A percentile compares a stretch with the other conserved stretches of the same genome.
Evolutionary conservation across 2,888 invertebrate species (phyloP).

Genomic region (Drosophila tripunctata): DNA sequence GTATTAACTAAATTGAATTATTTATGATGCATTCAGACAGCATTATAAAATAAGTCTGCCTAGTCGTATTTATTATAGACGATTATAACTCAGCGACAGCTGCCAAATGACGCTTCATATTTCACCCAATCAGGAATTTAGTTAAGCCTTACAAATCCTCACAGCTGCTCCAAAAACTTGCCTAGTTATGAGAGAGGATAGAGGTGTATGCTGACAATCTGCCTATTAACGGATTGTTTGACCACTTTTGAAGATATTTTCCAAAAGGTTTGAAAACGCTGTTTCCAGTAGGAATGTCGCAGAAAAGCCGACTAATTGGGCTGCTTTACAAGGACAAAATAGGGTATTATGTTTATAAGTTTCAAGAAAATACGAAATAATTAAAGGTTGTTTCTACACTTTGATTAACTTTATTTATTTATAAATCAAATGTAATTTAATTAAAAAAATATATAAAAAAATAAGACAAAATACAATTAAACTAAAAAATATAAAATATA

Average conservation of each 20-base stretch:
- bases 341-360: background rate
- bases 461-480: too few relatives aligned
- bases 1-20: conserved; percentile 73
- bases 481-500: too few relatives aligned
- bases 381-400: too few relatives aligned
- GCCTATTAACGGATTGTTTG: conserved; percentile 15
- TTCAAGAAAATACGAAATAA: too few relatives aligned
- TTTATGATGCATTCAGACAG: conserved; percentile 59
- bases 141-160: conserved; percentile 63
- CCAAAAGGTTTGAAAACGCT: background rate
- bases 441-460: too few relatives aligned
- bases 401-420: too few relatives aligned
- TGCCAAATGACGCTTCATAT: conserved; percentile 47
- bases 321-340: background rate
- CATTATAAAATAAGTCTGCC: conserved; percentile 59
- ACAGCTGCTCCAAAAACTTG: conserved; percentile 34
- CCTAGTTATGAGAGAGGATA: too few relatives aligned
- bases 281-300: too few relatives aligned
- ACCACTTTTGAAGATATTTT: conserved; percentile 20
- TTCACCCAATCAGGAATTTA: conserved; percentile 52
- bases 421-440: too few relatives aligned
- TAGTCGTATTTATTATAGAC: conserved; percentile 40
- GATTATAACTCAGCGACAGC: conserved; percentile 50
- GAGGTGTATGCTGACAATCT: background rate
- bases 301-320: background rate